Base-by-base conservation (phyloP, 1,140 invertebrate genomes). In the Drosophila sp. region DNA sequence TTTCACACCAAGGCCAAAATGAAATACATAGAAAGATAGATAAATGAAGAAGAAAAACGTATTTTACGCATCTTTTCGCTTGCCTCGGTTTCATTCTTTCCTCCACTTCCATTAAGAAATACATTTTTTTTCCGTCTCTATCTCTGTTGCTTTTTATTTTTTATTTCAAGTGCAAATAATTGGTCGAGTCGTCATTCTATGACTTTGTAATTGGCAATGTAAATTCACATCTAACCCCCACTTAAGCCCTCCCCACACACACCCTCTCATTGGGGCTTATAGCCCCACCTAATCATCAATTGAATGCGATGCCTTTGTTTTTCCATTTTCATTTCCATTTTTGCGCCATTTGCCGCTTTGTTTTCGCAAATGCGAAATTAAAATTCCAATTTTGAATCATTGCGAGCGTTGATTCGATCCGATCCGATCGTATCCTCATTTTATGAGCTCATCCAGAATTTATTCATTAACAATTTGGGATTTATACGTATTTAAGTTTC, bases 251-350 rank as follows among this genome's bases (percentile, higher is more conserved):
- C 65, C 60, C 35, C 56, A 32, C 60, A 23, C 38, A 25, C 44
- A 1, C 23, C 23, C 44, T 0, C 23, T 27, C 44, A 17, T 27
- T 50, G 44, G 44, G 44, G 44, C 44, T 38, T 38, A 50, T 50
- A 50, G 44, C 44, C 40, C 44, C 57, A 79, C 76, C 76, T 50
- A 69, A 44, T 70, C 67, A 60, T 72, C 83, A 87, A 87, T 86
- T 86, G 83, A 86, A 86, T 86, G 83, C 83, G 57, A 68, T 66
- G 83, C 83, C 83, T 86, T 86, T 86, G 83, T 86, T 82, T 57
- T 40, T 10, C 32, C 35, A 63, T 63, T 63, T 76, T 65, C 66
- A 76, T 69, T 76, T 10, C 62, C 68, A 60, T 58, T 41, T 67
- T 63, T 76, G 40, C 60, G 60, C 30, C 10, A 7, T 33, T 30